phyloP scores from a whole-genome alignment of 2,797 vertebrate genomes.

The Semaprochilodus insignis region DNA sequence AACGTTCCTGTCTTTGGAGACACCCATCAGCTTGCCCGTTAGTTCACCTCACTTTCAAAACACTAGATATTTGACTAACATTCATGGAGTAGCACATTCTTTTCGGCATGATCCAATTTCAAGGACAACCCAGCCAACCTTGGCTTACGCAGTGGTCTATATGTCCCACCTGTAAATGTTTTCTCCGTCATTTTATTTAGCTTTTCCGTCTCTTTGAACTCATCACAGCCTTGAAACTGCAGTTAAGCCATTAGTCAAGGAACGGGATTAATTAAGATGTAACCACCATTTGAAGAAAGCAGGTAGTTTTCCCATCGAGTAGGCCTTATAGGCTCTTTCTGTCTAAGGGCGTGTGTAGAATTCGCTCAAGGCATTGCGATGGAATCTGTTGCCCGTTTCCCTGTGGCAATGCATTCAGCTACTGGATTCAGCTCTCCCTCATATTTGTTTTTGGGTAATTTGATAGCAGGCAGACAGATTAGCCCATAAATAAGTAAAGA shows the following conservation, averaged over 20 bases:
- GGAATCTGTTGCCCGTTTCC: constrained; percentile 1
- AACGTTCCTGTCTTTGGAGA: not conserved
- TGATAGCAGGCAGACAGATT: constrained; percentile 55
- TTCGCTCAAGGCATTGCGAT: constrained; percentile 10
- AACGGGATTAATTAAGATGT: not conserved
- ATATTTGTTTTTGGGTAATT: constrained; percentile 57
- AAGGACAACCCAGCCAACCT: constrained; percentile 18
- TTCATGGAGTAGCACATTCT: constrained; percentile 45
- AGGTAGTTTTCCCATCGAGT: constrained; percentile 40
- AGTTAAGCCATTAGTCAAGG: constrained; percentile 17
- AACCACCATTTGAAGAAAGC: constrained; percentile 10
- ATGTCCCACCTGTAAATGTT: constrained; percentile 8
- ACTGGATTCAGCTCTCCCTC: constrained; percentile 17
- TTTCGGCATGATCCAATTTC: constrained; percentile 53
- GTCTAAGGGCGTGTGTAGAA: constrained; percentile 6
- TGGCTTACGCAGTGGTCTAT: not conserved
- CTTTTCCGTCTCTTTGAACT: constrained; percentile 35
- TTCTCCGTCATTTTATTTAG: constrained; percentile 24
- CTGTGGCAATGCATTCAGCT: constrained; percentile 26
- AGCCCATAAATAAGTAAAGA: constrained; percentile 60
- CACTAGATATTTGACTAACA: constrained; percentile 49
- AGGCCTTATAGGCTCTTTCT: not conserved
- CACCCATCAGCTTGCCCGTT: constrained; percentile 9
- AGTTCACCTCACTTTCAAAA: constrained; percentile 52
- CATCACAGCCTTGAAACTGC: constrained; percentile 25